Percentiles rank a stretch among this genome's conserved stretches.
Evolutionary conservation across 2,113 vertebrate species (phyloP).

Genomic region (Cairina moschata): DNA sequence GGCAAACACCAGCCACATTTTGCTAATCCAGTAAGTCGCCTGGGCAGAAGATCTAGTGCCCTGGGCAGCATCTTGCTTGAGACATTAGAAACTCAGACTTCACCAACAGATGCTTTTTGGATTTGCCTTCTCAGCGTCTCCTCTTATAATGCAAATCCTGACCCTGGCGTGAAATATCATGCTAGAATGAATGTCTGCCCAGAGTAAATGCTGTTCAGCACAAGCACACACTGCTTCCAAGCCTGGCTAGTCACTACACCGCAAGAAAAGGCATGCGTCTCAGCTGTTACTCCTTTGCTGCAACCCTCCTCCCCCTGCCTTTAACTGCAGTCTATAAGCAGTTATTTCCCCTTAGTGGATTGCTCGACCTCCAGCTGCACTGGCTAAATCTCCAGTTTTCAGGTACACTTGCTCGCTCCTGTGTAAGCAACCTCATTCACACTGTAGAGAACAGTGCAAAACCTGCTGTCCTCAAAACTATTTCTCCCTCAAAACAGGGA

Average conservation of each 20-base stretch:
- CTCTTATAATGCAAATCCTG: neutral
- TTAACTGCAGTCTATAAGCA: neutral
- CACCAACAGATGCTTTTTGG: neutral
- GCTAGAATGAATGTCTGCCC: neutral
- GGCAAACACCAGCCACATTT: neutral
- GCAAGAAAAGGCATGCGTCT: neutral
- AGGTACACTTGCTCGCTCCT: neutral
- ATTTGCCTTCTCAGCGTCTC: neutral
- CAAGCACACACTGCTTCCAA: neutral
- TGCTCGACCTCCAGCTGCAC: neutral
- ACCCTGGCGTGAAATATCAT: neutral
- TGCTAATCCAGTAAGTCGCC: neutral
- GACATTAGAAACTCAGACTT: neutral
- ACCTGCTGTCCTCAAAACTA: neutral
- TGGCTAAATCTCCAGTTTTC: neutral
- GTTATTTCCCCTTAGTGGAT: neutral
- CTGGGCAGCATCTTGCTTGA: neutral
- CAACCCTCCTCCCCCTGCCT: neutral
- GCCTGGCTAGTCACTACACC: neutral
- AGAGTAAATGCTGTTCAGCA: neutral
- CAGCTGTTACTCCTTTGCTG: neutral
- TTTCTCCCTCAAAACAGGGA: neutral
- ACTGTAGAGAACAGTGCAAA: neutral
- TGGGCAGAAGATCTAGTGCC: neutral
- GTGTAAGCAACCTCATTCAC: neutral